Percentiles rank a stretch among this genome's conserved stretches.
phyloP scores from a whole-genome alignment of 2,797 vertebrate genomes.

The Hafferia zeledoni region DNA sequence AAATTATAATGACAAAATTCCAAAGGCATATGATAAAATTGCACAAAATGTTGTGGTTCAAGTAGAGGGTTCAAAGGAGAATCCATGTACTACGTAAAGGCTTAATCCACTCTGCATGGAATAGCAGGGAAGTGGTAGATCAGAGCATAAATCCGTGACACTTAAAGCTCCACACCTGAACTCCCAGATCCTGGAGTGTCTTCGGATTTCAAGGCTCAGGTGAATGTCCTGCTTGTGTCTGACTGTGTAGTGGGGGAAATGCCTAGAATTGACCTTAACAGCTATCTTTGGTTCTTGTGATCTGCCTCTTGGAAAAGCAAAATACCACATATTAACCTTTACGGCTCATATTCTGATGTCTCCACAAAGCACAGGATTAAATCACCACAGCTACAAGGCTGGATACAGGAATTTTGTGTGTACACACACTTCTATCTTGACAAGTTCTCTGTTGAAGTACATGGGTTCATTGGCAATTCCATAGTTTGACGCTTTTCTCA shows the following conservation, averaged over 20 bases:
- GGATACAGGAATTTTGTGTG: not conserved
- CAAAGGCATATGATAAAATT: not conserved
- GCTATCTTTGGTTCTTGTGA: not conserved
- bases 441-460: not conserved
- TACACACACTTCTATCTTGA: rapidly evolving
- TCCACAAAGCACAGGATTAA: rapidly evolving
- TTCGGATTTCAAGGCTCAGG: not conserved
- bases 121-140: not conserved
- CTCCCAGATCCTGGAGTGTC: rapidly evolving
- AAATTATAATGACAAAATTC: not conserved
- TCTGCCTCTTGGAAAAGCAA: not conserved
- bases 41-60: not conserved
- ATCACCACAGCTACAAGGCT: not conserved
- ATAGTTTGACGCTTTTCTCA: not conserved
- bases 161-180: not conserved
- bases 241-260: not conserved
- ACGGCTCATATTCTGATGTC: not conserved
- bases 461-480: not conserved
- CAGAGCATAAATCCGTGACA: not conserved
- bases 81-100: not conserved
- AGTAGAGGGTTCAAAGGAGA: not conserved
- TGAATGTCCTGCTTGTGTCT: not conserved
- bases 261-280: not conserved
- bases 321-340: not conserved
- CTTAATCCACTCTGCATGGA: not conserved